Evolutionary conservation across 2,888 invertebrate species (phyloP).

Genomic region (Orthosia gothica): DNA sequence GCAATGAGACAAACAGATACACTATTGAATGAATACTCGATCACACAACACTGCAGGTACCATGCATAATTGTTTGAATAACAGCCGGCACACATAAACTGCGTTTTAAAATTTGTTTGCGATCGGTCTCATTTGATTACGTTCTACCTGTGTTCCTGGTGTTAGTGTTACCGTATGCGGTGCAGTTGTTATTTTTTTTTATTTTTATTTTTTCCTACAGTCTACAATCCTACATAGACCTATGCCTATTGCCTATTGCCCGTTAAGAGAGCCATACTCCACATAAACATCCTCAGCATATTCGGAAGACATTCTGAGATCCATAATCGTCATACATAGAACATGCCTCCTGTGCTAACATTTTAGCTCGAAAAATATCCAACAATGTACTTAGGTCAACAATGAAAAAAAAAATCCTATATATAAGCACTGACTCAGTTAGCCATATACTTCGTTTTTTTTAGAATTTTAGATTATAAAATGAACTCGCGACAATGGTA

Average conservation of each 20-base stretch:
- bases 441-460: no score
- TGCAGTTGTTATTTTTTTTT: no score
- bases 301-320: no score
- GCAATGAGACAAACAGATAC: neutral
- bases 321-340: no score
- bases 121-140: conserved; percentile 10
- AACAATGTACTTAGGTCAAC: no score
- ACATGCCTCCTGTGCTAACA: no score
- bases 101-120: conserved; percentile 17
- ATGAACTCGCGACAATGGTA: neutral
- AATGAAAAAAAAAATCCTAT: no score
- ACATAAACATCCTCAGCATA: no score
- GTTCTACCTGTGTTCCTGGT: conserved; percentile 2
- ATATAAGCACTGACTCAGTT: neutral
- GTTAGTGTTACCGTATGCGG: neutral
- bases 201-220: neutral
- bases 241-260: no score
- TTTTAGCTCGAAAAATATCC: no score
- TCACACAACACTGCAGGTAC: neutral
- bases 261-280: neutral
- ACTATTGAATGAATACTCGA: neutral
- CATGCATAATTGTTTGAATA: conserved; percentile 12
- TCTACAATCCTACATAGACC: neutral
- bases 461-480: no score
- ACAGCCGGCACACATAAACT: neutral